Evolutionary conservation across 1,140 invertebrate genomes (phyloP).

Genomic region (Nymphalis io): DNA sequence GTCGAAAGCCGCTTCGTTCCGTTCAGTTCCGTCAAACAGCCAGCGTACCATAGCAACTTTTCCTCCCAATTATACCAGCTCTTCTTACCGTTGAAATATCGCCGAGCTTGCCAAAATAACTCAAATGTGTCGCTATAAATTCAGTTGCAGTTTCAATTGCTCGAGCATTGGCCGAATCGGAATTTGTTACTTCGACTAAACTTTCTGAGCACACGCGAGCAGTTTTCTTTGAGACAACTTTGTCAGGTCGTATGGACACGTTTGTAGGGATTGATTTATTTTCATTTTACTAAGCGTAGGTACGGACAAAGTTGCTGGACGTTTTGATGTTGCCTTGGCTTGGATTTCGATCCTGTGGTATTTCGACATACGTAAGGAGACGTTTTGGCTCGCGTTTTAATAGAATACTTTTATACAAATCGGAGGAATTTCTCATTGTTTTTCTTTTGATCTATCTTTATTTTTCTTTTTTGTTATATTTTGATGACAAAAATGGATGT

Average conservation of each 20-base stretch:
- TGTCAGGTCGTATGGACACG: conserved; percentile 36
- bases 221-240: conserved; percentile 58
- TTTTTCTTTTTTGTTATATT: not conserved
- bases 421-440: not conserved
- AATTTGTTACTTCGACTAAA: conserved; percentile 40
- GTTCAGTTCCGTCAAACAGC: not conserved
- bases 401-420: conserved; percentile 5
- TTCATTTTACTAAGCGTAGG: conserved; percentile 14
- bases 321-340: conserved; percentile 1
- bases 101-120: conserved; percentile 50
- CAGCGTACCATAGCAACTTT: conserved; percentile 21
- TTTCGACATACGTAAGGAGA: not conserved
- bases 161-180: conserved; percentile 48
- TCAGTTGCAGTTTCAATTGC: conserved; percentile 62
- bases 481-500: not conserved
- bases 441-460: not conserved
- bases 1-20: too few relatives aligned
- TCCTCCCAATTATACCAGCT: conserved; percentile 42
- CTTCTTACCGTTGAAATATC: conserved; percentile 36
- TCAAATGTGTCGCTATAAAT: conserved; percentile 66
- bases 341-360: not conserved
- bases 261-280: conserved; percentile 34
- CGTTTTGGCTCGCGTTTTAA: conserved; percentile 6
- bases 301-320: not conserved
- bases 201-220: conserved; percentile 47